A percentile compares a stretch with the other conserved stretches of the same genome.
Evolutionary conservation across 2,797 vertebrate species (phyloP).

Genomic region (Pangasius djambal): DNA sequence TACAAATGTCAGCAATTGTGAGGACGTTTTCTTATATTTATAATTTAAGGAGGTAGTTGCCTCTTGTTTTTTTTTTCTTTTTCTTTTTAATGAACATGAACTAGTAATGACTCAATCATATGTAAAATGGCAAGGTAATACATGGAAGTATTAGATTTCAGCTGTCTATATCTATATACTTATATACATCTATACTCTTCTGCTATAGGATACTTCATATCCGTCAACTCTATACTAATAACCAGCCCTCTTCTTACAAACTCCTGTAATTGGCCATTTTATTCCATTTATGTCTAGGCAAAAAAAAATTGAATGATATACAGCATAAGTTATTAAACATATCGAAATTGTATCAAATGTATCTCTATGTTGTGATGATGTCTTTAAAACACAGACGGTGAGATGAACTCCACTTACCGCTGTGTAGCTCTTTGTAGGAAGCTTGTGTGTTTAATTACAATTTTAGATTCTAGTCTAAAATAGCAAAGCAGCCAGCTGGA

Average conservation of each 20-base stretch:
- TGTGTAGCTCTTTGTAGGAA: constrained; percentile 36
- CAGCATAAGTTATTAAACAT: neutral
- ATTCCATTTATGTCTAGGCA: neutral
- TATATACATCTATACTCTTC: neutral
- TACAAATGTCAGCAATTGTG: neutral
- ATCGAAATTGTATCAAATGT: constrained; percentile 19
- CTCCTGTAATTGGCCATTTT: neutral
- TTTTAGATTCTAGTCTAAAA: constrained; percentile 7
- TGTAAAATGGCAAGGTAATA: neutral
- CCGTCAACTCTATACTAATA: neutral
- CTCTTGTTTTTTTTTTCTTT: neutral
- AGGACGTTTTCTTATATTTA: neutral
- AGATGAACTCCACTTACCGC: constrained; percentile 1
- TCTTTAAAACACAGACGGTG: constrained; percentile 6
- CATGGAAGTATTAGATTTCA: neutral
- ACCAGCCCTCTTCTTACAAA: neutral
- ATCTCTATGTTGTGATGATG: constrained; percentile 33
- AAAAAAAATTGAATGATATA: neutral
- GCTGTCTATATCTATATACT: too few relatives aligned
- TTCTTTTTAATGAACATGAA: neutral
- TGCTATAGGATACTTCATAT: neutral
- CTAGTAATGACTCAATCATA: neutral
- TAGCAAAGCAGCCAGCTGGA: neutral
- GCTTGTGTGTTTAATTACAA: constrained; percentile 7
- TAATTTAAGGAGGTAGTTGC: neutral